Evolutionary conservation across 1,140 invertebrate species (phyloP).

Genomic region (Pogonomyrmex californicus): DNA sequence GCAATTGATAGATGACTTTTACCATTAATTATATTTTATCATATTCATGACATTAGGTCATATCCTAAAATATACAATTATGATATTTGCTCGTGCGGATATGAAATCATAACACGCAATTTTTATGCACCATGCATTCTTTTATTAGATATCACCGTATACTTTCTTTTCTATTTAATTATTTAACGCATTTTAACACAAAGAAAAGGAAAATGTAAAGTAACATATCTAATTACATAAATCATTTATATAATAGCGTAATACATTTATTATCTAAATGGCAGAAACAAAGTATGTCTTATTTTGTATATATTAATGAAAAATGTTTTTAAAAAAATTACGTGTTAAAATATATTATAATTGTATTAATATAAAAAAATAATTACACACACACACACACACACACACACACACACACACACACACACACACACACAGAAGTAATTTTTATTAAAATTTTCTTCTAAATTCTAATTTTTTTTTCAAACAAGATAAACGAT

Average conservation of each 20-base stretch:
- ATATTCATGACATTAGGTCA: neutral
- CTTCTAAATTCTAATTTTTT: constrained; percentile 21
- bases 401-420: no score
- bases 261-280: neutral
- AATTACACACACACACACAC: no score
- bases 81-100: neutral
- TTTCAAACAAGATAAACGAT: neutral
- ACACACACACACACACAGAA: no score
- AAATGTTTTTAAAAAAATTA: neutral
- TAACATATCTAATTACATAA: neutral
- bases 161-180: neutral
- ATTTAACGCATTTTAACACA: neutral
- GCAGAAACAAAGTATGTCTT: neutral
- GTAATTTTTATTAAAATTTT: constrained; percentile 6
- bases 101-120: neutral
- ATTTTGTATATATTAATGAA: no score
- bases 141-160: neutral
- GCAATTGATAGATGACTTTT: neutral
- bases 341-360: neutral
- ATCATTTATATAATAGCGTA: neutral
- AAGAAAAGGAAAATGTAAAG: neutral
- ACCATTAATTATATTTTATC: neutral
- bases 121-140: neutral
- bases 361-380: no score
- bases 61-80: neutral